phyloP scores from a whole-genome alignment of 2,797 vertebrate species.

The Sitta carolinensis region DNA sequence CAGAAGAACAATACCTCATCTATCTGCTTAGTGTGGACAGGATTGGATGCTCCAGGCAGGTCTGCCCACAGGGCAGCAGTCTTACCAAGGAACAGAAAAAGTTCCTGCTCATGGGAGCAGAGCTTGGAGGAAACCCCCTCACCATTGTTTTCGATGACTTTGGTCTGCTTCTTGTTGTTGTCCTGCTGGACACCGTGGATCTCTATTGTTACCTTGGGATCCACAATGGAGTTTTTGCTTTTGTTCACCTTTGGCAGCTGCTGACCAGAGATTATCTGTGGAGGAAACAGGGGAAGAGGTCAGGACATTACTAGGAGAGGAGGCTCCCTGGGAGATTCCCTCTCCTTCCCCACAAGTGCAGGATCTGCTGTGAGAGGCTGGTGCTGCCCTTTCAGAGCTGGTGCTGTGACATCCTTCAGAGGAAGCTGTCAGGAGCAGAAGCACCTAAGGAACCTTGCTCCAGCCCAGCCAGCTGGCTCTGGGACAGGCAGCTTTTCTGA shows the following conservation, averaged over 20 bases:
- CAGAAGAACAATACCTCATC: background rate
- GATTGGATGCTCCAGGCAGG: background rate
- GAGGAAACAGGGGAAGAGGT: background rate
- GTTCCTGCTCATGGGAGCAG: background rate
- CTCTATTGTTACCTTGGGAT: conserved; percentile 90
- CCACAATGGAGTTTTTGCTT: conserved; percentile 91
- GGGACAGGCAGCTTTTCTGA: background rate
- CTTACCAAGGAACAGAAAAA: background rate
- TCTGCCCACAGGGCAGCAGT: background rate
- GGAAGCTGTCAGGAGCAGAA: background rate
- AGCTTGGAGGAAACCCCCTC: background rate
- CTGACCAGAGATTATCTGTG: conserved; percentile 93
- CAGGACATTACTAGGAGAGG: background rate
- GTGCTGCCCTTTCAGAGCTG: background rate
- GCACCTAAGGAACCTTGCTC: background rate
- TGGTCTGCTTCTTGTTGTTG: conserved; percentile 79
- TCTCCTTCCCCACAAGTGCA: background rate
- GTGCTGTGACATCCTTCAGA: background rate
- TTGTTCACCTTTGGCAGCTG: conserved; percentile 94
- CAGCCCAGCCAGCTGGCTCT: background rate
- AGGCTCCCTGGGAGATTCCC: background rate
- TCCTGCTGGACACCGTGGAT: conserved; percentile 84
- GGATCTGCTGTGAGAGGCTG: background rate
- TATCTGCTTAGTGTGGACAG: background rate
- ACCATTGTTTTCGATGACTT: conserved; percentile 88